These are phyloP conservation scores for Meta bourneti DNA, from an alignment of 2,888 invertebrate species.

Conservation along the genomic window DNA sequence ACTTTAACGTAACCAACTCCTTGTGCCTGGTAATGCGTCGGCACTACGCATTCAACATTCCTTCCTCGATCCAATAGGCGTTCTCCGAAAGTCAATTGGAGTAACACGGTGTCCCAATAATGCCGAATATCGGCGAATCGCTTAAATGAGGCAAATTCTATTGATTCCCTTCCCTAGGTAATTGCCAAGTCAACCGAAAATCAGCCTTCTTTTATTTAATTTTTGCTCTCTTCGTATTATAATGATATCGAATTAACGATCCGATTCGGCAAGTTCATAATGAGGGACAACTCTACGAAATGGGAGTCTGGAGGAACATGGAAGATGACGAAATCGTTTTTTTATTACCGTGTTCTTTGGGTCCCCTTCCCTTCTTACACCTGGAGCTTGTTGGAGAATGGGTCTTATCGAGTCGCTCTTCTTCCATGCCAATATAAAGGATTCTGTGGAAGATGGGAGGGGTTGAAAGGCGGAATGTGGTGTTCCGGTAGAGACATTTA, in stretches of 20 bases:
- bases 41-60: conserved; percentile 6
- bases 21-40: not conserved
- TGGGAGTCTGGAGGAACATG: not conserved
- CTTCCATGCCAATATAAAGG: no score
- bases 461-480: no score
- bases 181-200: conserved; percentile 58
- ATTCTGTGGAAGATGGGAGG: no score
- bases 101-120: conserved; percentile 40
- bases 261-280: not conserved
- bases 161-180: conserved; percentile 42
- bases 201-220: conserved; percentile 38
- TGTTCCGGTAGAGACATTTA: no score
- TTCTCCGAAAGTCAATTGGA: conserved; percentile 42
- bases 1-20: conserved; percentile 9
- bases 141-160: conserved; percentile 55
- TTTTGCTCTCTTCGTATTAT: conserved; percentile 46
- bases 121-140: conserved; percentile 64
- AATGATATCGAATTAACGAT: conserved; percentile 61
- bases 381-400: not conserved
- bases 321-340: not conserved
- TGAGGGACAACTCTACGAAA: not conserved
- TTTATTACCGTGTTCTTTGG: not conserved
- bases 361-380: not conserved
- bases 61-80: not conserved
- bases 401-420: no score